A percentile compares a stretch with the other conserved stretches of the same genome.
Conservation (phyloP, 2,113 vertebrate species). For the Benitochromis conjunctus region DNA sequence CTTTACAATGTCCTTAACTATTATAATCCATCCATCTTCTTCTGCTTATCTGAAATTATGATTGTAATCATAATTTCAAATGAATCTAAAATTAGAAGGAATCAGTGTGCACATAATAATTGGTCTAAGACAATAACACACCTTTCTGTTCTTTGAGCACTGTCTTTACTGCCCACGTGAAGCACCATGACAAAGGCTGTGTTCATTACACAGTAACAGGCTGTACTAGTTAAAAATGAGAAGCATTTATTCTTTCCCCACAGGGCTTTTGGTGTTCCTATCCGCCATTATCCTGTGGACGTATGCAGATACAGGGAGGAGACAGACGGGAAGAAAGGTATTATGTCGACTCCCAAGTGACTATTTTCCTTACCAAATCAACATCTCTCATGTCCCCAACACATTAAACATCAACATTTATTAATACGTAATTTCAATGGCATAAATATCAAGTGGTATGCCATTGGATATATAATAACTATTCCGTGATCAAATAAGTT, state of each 20-base stretch:
- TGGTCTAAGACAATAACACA: too few species aligned
- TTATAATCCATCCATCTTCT: too few species aligned
- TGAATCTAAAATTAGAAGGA: neutral
- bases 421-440: neutral
- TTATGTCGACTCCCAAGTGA: neutral
- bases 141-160: neutral
- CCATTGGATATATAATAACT: neutral
- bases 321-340: neutral
- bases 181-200: neutral
- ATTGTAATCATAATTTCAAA: neutral
- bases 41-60: too few species aligned
- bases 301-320: neutral
- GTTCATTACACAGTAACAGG: neutral
- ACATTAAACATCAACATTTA: neutral
- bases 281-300: slow-evolving; percentile 7
- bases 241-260: neutral
- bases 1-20: neutral
- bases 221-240: neutral
- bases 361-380: neutral
- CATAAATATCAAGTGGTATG: neutral
- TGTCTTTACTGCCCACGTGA: neutral
- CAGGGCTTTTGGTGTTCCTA: slow-evolving; percentile 22
- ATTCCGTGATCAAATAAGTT: neutral
- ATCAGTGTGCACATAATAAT: neutral
- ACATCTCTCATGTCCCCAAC: neutral